A percentile compares a stretch with the other conserved stretches of the same genome.
Evolutionary conservation across 2,797 vertebrate species (phyloP).

Genomic region (Morelia viridis): DNA sequence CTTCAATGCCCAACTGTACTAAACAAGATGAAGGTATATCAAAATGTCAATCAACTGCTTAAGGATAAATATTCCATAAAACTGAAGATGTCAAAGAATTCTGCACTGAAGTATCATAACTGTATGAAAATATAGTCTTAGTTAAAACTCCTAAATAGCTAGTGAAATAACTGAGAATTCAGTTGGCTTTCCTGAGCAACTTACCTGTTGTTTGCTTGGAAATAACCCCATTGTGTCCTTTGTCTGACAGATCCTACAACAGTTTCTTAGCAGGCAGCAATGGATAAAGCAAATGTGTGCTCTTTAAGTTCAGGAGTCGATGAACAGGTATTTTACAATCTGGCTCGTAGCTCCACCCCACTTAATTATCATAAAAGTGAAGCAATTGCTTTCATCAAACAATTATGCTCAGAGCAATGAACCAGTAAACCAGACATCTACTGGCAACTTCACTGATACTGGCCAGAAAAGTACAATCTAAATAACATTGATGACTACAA

Average conservation of each 20-base stretch:
- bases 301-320: slow-evolving; percentile 48
- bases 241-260: background rate
- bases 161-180: background rate
- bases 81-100: background rate
- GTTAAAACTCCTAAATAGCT: background rate
- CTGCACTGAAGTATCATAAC: background rate
- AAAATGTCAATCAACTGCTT: background rate
- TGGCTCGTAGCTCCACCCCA: slow-evolving; percentile 71
- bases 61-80: background rate
- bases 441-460: background rate
- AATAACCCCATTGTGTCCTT: slow-evolving; percentile 51
- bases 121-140: background rate
- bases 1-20: background rate
- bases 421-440: background rate
- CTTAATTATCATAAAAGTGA: slow-evolving; percentile 29
- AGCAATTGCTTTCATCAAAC: slow-evolving; percentile 51
- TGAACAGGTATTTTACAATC: slow-evolving; percentile 60
- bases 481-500: background rate
- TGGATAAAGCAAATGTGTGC: background rate
- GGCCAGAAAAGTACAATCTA: background rate
- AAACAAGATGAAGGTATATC: background rate
- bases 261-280: slow-evolving; percentile 4
- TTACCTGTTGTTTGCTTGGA: slow-evolving; percentile 65
- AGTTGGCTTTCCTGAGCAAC: background rate
- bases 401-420: slow-evolving; percentile 6